Base-by-base conservation (phyloP, 2,113 vertebrate species). In the Hepsetus odoe region DNA sequence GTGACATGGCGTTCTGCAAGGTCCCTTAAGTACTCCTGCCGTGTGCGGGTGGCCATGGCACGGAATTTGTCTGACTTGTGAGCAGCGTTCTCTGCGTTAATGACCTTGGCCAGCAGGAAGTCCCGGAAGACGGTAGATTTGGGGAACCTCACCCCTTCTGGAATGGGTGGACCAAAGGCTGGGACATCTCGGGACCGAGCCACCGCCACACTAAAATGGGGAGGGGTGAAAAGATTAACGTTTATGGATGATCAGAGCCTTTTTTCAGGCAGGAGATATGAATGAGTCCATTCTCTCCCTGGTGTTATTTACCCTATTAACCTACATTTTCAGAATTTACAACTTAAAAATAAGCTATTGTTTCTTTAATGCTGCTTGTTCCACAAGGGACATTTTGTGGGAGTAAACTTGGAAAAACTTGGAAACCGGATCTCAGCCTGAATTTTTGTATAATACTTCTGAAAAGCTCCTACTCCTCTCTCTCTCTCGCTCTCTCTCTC, bases 111-210 rank as follows among this genome's bases (percentile, higher is more conserved):
- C 73, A 99, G 87, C 64, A 99, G 93, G 88, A 99, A 99, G 95
- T 99, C 98, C 95, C 98, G 95, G 90, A 99, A 99, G 62, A 98
- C 96, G 0, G 96, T 95, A 30, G 98, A 98, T 83, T 98, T 99
- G 44, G 98, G 98, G 87, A 99, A 99, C 0, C 95, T 98, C 83
- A 98, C 94, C 1, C 94, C 96, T 88, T 98, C 97, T 5, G 97
- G 97, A 87, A 99, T 98, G 16, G 95, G 95, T 35, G 97, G 97
- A 42, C 98, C 98, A 64, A 99, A 99, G 16, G 95, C 95, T 55
- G 98, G 98, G 67, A 99, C 93, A 49, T 99, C 98, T 93, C 96
- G 96, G 85, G 97, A 99, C 81, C 97, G 95, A 51, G 97, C 96
- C 66, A 99, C 97, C 0, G 97, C 96, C 86, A 99, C 97, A 46